These are phyloP conservation scores for Odontocerum albicorne DNA, from an alignment of 2,888 invertebrate species.

Conservation along the genomic window DNA sequence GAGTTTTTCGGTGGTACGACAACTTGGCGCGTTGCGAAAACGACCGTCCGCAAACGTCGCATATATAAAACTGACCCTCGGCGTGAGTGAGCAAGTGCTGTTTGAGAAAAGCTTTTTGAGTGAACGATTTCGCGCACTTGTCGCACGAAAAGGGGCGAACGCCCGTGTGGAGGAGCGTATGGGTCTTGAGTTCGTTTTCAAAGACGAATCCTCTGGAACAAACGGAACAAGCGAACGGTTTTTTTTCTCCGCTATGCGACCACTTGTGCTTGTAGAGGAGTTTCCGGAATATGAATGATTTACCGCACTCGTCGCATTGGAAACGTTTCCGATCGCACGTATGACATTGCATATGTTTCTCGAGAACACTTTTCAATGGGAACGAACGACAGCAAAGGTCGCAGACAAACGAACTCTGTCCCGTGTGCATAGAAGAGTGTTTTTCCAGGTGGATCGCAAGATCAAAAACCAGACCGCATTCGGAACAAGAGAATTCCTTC, in stretches of 20 bases:
- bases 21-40: neutral
- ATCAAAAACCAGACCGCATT: conserved; percentile 7
- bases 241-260: conserved; percentile 44
- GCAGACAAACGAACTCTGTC: neutral
- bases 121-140: conserved; percentile 1
- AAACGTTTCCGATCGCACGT: conserved; percentile 41
- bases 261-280: conserved; percentile 52
- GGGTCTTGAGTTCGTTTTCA: conserved; percentile 5
- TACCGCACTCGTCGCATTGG: conserved; percentile 50
- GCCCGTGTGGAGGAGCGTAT: conserved; percentile 37
- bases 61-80: conserved; percentile 35
- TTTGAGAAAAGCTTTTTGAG: neutral
- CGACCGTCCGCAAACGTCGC: conserved; percentile 43
- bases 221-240: neutral
- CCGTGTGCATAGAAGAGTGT: neutral
- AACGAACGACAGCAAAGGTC: neutral
- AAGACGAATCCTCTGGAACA: conserved; percentile 2
- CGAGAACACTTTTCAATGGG: neutral
- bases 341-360: conserved; percentile 4
- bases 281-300: conserved; percentile 50
- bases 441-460: conserved; percentile 1
- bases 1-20: conserved; percentile 1
- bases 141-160: conserved; percentile 2
- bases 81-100: conserved; percentile 1
- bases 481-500: neutral